Evolutionary conservation across 2,113 vertebrate species (phyloP), one percentile per base, ranked within the genome.

Genomic region (Podiceps cristatus): DNA sequence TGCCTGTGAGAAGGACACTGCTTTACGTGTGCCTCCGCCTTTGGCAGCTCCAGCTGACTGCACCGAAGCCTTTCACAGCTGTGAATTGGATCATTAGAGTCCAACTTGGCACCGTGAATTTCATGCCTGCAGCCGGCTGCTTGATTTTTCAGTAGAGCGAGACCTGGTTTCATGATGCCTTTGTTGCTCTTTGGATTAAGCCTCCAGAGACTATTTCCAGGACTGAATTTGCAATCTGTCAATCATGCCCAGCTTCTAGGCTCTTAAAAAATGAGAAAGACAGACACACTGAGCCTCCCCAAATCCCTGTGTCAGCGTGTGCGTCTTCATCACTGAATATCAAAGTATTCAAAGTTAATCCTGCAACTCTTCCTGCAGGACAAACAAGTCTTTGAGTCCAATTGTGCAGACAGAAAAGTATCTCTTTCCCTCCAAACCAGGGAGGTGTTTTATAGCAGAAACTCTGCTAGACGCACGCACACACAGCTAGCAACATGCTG

Each of bases 321-420:
- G 45, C 31, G 78, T 94, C 95, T 85, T 89, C 63, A 64, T 87
- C 2, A 2, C 59, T 31, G n/a, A 82, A 47, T 91, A 69, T 89
- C 69, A 79, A 87, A 91, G 88, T 78, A 81, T 42, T 95, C 49
- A 72, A 64, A 89, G 74, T 96, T 96, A 94, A 96, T 95, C 91
- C 84, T 69, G 27, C 29, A 94, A 93, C 72, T 93, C 77, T 97
- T 97, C 58, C 87, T 95, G 74, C 69, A 96, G 66, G 83, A 93
- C 80, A 76, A 89, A 72, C 44, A 85, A 89, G 84, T 73, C 88
- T 84, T 74, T 87, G 91, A 95, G 84, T 93, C 93, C 93, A 96
- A 23, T 33, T 91, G 62, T 53, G 82, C 27, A 40, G 15, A 29
- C 37, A 81, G 86, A 93, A 85, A 74, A 94, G 40, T 94, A 75